These are phyloP conservation scores for Halocaridina rubra DNA, from an alignment of 2,888 invertebrate genomes.

Conservation along the genomic window DNA sequence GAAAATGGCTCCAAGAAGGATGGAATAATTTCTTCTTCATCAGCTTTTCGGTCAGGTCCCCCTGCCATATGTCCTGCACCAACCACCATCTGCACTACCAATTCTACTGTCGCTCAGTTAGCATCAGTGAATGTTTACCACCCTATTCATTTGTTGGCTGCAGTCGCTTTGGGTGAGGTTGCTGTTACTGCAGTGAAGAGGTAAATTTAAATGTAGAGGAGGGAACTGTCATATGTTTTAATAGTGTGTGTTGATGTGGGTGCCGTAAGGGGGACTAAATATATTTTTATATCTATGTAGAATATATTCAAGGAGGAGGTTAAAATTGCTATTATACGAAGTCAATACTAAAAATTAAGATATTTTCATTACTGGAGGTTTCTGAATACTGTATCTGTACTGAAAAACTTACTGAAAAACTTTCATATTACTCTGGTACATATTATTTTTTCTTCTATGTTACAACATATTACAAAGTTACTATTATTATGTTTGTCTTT, in stretches of 20 bases:
- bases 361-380: no score
- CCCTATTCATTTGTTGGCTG: constrained; percentile 58
- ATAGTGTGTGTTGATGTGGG: no score
- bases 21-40: not conserved
- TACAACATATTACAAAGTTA: not conserved
- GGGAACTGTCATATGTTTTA: no score
- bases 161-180: constrained; percentile 62
- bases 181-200: constrained; percentile 58
- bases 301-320: no score
- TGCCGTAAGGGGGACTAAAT: no score
- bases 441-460: not conserved
- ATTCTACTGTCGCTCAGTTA: constrained; percentile 23
- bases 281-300: no score
- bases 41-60: not conserved
- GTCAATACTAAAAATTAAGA: no score
- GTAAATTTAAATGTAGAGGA: not conserved
- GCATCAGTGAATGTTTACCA: constrained; percentile 21
- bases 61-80: constrained; percentile 3
- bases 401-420: not conserved
- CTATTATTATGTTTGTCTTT: not conserved
- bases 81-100: constrained; percentile 6
- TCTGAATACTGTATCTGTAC: no score
- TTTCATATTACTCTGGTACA: not conserved
- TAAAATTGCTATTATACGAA: no score
- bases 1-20: not conserved